phyloP scores from a whole-genome alignment of 2,797 vertebrate species.

The Hoplostethus atlanticus region DNA sequence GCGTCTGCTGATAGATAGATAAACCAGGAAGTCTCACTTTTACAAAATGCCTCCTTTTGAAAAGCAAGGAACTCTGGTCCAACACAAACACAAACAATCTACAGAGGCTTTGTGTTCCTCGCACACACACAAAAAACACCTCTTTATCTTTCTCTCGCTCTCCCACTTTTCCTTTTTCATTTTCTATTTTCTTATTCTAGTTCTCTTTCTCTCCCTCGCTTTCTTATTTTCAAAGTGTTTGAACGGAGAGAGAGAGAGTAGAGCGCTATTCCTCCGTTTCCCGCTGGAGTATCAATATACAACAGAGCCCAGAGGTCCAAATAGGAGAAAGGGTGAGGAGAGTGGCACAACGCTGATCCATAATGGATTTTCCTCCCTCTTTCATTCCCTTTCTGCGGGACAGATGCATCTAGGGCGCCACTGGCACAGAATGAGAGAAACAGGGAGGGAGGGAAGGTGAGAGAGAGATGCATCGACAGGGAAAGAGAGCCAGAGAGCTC shows the following conservation, averaged over 20 bases:
- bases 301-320: constrained; percentile 70
- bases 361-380: constrained; percentile 74
- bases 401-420: constrained; percentile 54
- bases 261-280: constrained; percentile 19
- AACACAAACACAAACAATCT: constrained; percentile 24
- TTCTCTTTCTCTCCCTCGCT: constrained; percentile 40
- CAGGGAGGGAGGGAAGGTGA: constrained; percentile 10
- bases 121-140: not conserved
- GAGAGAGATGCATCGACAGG: constrained; percentile 26
- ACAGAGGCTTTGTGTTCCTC: constrained; percentile 29
- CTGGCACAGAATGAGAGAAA: constrained; percentile 62
- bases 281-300: constrained; percentile 67
- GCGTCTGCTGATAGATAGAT: constrained; percentile 22
- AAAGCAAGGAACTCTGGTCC: constrained; percentile 28
- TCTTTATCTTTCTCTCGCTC: constrained; percentile 9
- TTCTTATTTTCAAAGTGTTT: constrained; percentile 50
- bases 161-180: not conserved
- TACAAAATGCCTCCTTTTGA: constrained; percentile 38
- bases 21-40: constrained; percentile 40
- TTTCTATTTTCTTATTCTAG: not conserved
- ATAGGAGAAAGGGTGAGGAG: constrained; percentile 70
- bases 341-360: constrained; percentile 70
- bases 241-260: constrained; percentile 31
- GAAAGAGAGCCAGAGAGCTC: constrained; percentile 41
- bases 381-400: constrained; percentile 64